Base-by-base conservation (phyloP, 1,140 invertebrate species). In the Drosophila rufa region DNA sequence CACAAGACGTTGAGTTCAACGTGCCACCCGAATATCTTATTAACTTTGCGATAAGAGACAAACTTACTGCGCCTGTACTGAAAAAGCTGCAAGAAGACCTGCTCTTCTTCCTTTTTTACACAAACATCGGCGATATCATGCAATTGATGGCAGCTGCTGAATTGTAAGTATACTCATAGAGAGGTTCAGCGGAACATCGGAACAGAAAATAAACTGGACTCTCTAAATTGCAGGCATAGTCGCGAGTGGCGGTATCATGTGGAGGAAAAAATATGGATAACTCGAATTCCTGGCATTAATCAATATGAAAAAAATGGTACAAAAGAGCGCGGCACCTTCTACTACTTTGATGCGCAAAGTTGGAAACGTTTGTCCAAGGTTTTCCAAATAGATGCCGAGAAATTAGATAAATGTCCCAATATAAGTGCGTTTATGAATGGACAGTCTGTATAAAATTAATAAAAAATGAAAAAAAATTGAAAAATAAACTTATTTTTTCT, bases 211-310 rank as follows among this genome's bases (percentile, higher is more conserved):
- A 25, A 30, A 25, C 27, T 50, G 65, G 19, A 33, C 7, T 53
- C 4, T 25, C 7, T n/a, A 6, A 56, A 40, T 91, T 92, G 11
- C 82, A 97, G 98, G 93, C 99, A 99, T 93, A 97, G 96, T 93
- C 95, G 99, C 93, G 99, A 99, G 91, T 99, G 99, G 99, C 95
- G 99, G 94, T 99, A 98, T 95, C 99, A 99, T 93, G 99, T 97
- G 94, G 98, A 99, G 92, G 98, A 99, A 93, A 97, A 98, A 93
- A 97, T 99, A 80, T 99, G 99, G 99, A 98, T 99, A 93, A 99
- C 98, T 79, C 96, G 99, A 94, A 98, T 98, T 82, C 98, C 98
- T 66, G 98, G 98, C 76, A 96, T 96, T 74, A 96, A 98, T 76
- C 95, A 97, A 73, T 93, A 93, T 75, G 98, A 99, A 93, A 99